phyloP scores from a whole-genome alignment of 92 coral and sea anemone species.

The Epizoanthus stellaris region DNA sequence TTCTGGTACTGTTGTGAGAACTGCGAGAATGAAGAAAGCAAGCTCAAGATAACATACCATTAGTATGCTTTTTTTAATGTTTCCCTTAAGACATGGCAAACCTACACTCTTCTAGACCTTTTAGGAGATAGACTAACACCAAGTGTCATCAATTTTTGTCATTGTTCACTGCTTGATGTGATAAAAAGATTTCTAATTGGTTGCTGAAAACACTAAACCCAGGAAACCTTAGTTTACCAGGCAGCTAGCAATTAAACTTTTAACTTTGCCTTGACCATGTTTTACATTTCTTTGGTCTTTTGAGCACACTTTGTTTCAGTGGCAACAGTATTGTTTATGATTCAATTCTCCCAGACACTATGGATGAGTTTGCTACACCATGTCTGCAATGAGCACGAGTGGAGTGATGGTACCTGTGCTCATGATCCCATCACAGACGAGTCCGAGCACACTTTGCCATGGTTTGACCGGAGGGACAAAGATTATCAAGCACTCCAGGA shows the following conservation, averaged over 20 bases:
- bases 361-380: not conserved
- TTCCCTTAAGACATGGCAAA: not conserved
- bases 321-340: not conserved
- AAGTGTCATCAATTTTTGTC: not conserved
- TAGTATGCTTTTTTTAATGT: not conserved
- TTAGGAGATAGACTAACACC: not conserved
- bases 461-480: conserved; percentile 20
- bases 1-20: conserved; percentile 58
- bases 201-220: no score
- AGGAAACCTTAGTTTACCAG: no score
- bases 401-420: conserved; percentile 2
- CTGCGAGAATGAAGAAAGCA: not conserved
- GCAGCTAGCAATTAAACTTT: no score
- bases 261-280: no score
- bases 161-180: no score
- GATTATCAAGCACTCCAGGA: conserved; percentile 1
- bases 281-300: no score
- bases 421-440: not conserved
- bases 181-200: no score
- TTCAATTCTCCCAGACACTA: not conserved
- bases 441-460: not conserved
- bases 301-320: no score
- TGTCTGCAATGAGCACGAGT: not conserved
- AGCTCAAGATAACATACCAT: conserved; percentile 3
- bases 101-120: not conserved